Base-by-base conservation (phyloP, 2,113 vertebrate genomes). In the Clupea harengus region DNA sequence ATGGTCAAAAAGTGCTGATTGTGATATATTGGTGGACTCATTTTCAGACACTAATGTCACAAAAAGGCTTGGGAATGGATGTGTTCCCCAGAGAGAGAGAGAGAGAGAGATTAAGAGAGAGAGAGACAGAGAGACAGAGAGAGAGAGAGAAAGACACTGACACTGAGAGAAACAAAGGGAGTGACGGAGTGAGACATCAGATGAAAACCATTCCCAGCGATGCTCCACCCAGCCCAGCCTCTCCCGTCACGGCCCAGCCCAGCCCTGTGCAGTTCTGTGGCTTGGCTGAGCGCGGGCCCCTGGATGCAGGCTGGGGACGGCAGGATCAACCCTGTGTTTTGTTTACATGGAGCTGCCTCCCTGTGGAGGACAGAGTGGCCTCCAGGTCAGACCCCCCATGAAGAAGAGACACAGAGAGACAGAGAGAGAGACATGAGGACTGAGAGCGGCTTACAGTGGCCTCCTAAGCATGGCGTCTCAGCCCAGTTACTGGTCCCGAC, bases 301-400 rank as follows among this genome's bases (percentile, higher is more conserved):
- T 54, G 50, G 50, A 54, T 54, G 50, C 50, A 54, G 13, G 50
- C 50, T 54, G 50, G 57, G 57, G 57, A 60, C 57, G n/a, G 75
- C 39, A 83, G 75, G 81, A 87, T 82, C 57, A 78, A 82, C 11
- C 81, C 84, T 54, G 87, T 72, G 87, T 75, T 86, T 47, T 90
- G 89, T 90, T 90, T 90, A 88, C 86, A 90, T 85, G 87, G 84
- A 87, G 86, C 85, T 81, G 82, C 84, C 86, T 90, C 86, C 88
- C 87, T 87, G 80, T 87, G 84, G 84, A 88, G 85, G 84, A 45
- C 84, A 83, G 82, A 86, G 85, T 72, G 89, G 88, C 86, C 87
- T 88, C 89, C 87, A 50, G 87, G 89, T 90, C 89, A 90, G 87
- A 88, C 89, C 88, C 86, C 88, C 87, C 88, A 89, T 89, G 88